Percentiles rank a stretch among this genome's conserved stretches.
Evolutionary conservation across 2,113 vertebrate species (phyloP).

Genomic region (Epinephelus moara): DNA sequence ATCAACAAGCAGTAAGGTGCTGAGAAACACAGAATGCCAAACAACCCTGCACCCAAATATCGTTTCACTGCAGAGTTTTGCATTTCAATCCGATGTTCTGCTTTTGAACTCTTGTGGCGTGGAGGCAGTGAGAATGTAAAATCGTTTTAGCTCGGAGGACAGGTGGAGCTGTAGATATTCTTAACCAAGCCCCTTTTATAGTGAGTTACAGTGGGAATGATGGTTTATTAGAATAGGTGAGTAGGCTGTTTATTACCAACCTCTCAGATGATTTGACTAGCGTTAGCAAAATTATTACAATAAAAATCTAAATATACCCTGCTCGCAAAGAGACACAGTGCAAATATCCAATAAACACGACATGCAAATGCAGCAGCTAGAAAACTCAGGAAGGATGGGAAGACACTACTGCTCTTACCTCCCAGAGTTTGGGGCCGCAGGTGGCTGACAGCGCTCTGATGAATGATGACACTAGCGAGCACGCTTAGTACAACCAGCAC

Average conservation of each 20-base stretch:
- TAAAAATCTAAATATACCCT: slow-evolving; percentile 29
- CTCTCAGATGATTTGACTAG: slow-evolving; percentile 10
- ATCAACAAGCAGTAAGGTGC: slow-evolving; percentile 25
- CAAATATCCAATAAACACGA: slow-evolving; percentile 11
- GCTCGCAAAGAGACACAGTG: slow-evolving; percentile 1
- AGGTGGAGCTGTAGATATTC: slow-evolving; percentile 41
- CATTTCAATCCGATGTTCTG: slow-evolving; percentile 60
- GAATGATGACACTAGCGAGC: slow-evolving; percentile 60
- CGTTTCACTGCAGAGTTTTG: slow-evolving; percentile 68
- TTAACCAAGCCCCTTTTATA: background rate
- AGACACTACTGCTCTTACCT: slow-evolving; percentile 34
- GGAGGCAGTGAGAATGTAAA: slow-evolving; percentile 57
- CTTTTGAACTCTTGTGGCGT: slow-evolving; percentile 56
- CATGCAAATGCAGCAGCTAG: slow-evolving; percentile 37
- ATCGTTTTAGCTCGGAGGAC: slow-evolving; percentile 21
- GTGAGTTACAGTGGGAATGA: background rate
- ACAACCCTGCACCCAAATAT: slow-evolving; percentile 43
- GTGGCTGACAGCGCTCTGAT: slow-evolving; percentile 65
- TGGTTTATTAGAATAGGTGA: slow-evolving; percentile 25
- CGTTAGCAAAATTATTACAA: slow-evolving; percentile 2
- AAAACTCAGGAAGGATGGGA: slow-evolving; percentile 19
- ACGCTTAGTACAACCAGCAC: slow-evolving; percentile 44
- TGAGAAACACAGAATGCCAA: slow-evolving; percentile 52
- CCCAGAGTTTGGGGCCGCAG: slow-evolving; percentile 54
- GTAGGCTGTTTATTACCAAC: slow-evolving; percentile 6